These are phyloP conservation scores for Agrotis exclamationis DNA, from an alignment of 2,888 invertebrate genomes.

Conservation along the genomic window DNA sequence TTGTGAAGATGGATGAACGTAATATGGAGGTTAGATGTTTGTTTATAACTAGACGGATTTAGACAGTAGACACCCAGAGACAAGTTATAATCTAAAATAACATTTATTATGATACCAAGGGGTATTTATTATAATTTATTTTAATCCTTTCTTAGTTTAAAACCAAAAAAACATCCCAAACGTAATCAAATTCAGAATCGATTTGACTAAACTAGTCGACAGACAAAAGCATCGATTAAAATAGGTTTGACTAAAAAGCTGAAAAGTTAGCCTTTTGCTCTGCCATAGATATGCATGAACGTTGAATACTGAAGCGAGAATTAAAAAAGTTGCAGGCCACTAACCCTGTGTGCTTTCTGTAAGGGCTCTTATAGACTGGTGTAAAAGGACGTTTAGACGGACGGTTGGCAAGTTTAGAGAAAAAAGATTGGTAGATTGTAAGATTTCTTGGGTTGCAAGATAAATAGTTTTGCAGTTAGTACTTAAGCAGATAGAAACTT, in stretches of 20 bases:
- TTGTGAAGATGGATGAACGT: too few species aligned
- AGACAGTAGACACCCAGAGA: too few species aligned
- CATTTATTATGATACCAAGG: too few species aligned
- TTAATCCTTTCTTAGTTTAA: neutral
- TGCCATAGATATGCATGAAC: constrained; percentile 21
- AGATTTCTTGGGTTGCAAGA: too few species aligned
- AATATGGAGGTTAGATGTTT: too few species aligned
- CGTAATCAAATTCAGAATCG: constrained; percentile 1
- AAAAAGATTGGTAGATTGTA: too few species aligned
- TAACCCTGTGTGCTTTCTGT: constrained; percentile 3
- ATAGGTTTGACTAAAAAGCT: constrained; percentile 30
- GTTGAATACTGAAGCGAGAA: constrained; percentile 31
- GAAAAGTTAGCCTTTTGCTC: constrained; percentile 26
- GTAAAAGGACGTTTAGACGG: neutral
- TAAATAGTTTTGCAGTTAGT: too few species aligned
- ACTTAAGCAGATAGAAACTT: too few species aligned
- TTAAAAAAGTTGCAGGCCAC: constrained; percentile 42
- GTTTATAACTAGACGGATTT: too few species aligned
- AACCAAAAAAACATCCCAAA: neutral
- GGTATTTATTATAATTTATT: too few species aligned
- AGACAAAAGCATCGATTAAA: constrained; percentile 23
- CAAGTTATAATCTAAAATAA: too few species aligned
- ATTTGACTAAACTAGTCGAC: constrained; percentile 14
- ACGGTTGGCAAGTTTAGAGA: neutral
- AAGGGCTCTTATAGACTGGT: constrained; percentile 3